Conservation (phyloP, 2,113 vertebrate species). For the Bubo blakistoni region DNA sequence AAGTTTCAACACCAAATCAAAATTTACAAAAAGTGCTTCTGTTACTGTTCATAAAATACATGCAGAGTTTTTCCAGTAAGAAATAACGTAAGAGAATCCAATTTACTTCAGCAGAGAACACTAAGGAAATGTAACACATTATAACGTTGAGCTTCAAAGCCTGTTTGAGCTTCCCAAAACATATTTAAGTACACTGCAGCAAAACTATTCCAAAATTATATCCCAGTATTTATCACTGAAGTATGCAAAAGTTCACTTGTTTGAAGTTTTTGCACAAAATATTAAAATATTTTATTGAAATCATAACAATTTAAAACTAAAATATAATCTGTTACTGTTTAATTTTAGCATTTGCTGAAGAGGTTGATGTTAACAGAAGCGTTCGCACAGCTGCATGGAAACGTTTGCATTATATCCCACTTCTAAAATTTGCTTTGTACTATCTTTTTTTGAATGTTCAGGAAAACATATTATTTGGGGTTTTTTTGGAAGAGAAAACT, state of each 20-base stretch:
- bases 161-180: not conserved
- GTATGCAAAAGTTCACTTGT: not conserved
- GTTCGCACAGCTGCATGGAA: not conserved
- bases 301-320: not conserved
- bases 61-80: not conserved
- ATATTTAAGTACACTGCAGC: not conserved
- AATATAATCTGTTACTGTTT: not conserved
- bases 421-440: not conserved
- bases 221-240: not conserved
- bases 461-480: not conserved
- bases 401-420: not conserved
- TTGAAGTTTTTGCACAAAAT: not conserved
- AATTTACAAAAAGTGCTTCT: not conserved
- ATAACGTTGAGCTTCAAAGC: not conserved
- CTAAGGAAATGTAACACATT: not conserved
- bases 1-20: not conserved
- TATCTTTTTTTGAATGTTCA: not conserved
- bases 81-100: not conserved
- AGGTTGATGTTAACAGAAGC: not conserved
- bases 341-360: not conserved
- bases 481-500: not conserved
- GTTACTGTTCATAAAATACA: not conserved
- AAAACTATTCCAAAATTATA: not conserved
- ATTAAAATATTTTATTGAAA: not conserved
- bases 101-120: not conserved